phyloP scores from a whole-genome alignment of 2,113 vertebrate species.

The Camelus bactrianus region DNA sequence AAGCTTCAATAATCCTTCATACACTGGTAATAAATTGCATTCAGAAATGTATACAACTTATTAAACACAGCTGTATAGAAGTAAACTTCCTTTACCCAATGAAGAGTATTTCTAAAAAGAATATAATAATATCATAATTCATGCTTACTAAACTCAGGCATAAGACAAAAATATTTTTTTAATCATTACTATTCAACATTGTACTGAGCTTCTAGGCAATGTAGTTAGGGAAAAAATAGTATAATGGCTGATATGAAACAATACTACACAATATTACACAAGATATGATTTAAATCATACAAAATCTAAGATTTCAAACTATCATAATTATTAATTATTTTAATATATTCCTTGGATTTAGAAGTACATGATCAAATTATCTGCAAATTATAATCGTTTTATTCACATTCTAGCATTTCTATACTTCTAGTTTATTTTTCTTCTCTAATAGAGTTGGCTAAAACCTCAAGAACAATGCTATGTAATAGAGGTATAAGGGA shows the following conservation, averaged over 20 bases:
- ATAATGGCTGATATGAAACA: not conserved
- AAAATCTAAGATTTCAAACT: conserved; percentile 13
- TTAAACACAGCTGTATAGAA: not conserved
- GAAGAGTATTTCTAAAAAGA: not conserved
- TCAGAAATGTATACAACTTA: not conserved
- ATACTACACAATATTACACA: not conserved
- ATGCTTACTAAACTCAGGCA: not conserved
- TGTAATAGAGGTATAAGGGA: not conserved
- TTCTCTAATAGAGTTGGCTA: not conserved
- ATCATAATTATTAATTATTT: not conserved
- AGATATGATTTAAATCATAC: not conserved
- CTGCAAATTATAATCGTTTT: not conserved
- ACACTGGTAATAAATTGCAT: not conserved
- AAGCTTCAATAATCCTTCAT: not conserved
- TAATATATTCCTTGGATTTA: not conserved
- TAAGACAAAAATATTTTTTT: not conserved
- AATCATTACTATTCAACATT: not conserved
- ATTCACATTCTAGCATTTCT: not conserved
- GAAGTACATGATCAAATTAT: not conserved
- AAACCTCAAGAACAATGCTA: not conserved
- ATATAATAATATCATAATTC: not conserved
- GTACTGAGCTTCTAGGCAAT: not conserved
- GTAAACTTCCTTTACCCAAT: not conserved
- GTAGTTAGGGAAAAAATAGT: not conserved
- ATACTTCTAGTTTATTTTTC: not conserved